Percentiles rank a stretch among this genome's conserved stretches.
phyloP scores from a whole-genome alignment of 2,113 vertebrate species.

The Etheostoma spectabile region DNA sequence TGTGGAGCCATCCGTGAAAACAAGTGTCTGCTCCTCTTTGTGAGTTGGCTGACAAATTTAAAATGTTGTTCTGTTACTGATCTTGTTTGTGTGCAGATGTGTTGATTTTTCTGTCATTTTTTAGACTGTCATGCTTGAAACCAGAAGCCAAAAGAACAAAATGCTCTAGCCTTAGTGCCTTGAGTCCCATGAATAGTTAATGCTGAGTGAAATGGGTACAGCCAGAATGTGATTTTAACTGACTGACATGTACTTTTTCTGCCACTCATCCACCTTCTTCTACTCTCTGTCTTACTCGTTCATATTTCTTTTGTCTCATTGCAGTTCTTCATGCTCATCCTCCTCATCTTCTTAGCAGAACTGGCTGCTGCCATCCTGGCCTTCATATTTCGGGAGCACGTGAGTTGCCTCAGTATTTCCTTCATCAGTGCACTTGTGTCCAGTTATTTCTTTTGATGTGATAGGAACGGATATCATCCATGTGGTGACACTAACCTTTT shows the following conservation, averaged over 20 bases:
- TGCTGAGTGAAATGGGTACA: conserved; percentile 55
- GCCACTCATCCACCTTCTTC: conserved; percentile 23
- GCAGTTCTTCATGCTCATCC: conserved; percentile 97
- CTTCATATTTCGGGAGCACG: conserved; percentile 94
- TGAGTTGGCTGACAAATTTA: conserved; percentile 82
- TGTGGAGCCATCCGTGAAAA: conserved; percentile 96
- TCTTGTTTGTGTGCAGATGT: conserved; percentile 45
- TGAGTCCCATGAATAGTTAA: conserved; percentile 67
- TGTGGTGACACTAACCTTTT: conserved; percentile 24
- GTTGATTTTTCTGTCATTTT: conserved; percentile 49
- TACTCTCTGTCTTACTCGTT: neutral
- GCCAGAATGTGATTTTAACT: conserved; percentile 53
- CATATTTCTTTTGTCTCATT: conserved; percentile 38
- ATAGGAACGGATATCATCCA: neutral
- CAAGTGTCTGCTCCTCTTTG: conserved; percentile 95
- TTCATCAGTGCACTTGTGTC: neutral
- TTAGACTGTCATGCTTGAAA: conserved; percentile 42
- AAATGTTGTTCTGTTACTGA: conserved; percentile 33
- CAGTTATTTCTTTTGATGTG: neutral
- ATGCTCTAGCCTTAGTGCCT: conserved; percentile 34
- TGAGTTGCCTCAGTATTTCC: conserved; percentile 79
- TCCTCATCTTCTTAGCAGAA: conserved; percentile 95
- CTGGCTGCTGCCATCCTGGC: conserved; percentile 93
- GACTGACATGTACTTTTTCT: conserved; percentile 46
- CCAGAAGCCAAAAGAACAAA: conserved; percentile 49